phyloP scores from a whole-genome alignment of 2,113 vertebrate species.

The Myrmecophaga tridactyla region DNA sequence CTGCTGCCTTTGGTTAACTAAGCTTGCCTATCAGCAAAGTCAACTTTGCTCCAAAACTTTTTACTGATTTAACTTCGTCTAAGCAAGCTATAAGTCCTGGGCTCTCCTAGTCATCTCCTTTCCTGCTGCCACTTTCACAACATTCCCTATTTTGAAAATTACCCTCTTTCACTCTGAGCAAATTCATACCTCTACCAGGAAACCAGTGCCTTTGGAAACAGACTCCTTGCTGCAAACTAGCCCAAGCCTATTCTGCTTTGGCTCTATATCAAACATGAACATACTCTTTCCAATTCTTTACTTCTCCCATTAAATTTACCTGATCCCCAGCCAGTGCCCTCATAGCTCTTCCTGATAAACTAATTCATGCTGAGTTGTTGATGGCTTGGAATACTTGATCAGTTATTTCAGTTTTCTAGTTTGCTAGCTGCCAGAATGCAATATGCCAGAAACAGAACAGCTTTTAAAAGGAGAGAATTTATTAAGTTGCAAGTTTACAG shows the following conservation, averaged over 20 bases:
- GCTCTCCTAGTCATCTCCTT: background rate
- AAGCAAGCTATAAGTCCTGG: background rate
- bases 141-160: background rate
- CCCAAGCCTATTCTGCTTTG: background rate
- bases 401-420: background rate
- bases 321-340: background rate
- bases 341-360: background rate
- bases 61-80: background rate
- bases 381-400: slow-evolving; percentile 12
- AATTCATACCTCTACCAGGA: background rate
- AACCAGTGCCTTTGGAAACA: background rate
- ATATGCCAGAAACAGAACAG: too few relatives aligned
- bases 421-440: too few relatives aligned
- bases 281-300: background rate
- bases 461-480: too few relatives aligned
- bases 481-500: too few relatives aligned
- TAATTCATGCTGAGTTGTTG: slow-evolving; percentile 16
- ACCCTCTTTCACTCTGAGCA: background rate
- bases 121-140: background rate
- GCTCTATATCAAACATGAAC: slow-evolving; percentile 19
- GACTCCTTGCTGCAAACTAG: background rate
- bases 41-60: background rate
- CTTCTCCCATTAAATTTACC: background rate
- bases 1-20: background rate
- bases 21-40: background rate